These are phyloP conservation scores for Coregonus suidteri DNA, from an alignment of 2,797 vertebrate species.

Conservation along the genomic window DNA sequence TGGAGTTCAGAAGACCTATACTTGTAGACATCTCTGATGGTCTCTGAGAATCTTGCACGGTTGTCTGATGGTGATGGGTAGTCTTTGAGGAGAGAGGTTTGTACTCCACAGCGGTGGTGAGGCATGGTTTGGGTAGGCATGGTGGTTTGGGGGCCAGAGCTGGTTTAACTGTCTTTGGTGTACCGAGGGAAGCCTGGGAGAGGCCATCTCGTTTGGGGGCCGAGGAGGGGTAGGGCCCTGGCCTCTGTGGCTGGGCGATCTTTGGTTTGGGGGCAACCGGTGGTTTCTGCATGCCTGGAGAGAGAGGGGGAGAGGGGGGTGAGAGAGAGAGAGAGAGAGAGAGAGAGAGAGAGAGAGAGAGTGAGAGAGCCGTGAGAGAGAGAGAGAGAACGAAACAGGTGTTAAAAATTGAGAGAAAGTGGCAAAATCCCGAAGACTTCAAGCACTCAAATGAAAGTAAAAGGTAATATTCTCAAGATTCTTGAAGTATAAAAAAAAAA, in stretches of 20 bases:
- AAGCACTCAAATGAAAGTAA: neutral
- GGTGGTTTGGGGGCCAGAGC: constrained; percentile 70
- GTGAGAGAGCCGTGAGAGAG: neutral
- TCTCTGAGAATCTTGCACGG: constrained; percentile 53
- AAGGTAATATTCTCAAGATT: neutral
- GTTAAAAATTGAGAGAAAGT: neutral
- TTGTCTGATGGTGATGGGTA: constrained; percentile 52
- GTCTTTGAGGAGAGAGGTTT: constrained; percentile 55
- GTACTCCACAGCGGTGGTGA: constrained; percentile 49
- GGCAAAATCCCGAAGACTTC: neutral
- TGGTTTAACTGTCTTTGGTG: constrained; percentile 80
- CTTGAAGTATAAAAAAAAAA: neutral
- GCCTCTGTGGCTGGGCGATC: constrained; percentile 68
- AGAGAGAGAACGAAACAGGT: neutral
- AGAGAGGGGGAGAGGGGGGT: constrained; percentile 7
- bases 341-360: constrained; percentile 17
- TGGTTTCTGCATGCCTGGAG: constrained; percentile 85
- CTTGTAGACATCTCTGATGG: constrained; percentile 53
- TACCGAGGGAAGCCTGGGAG: constrained; percentile 65
- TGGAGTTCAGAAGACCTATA: constrained; percentile 68
- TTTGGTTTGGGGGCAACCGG: constrained; percentile 94
- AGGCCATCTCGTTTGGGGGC: constrained; percentile 76
- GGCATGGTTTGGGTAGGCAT: too few relatives aligned
- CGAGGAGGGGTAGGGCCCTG: constrained; percentile 67
- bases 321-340: too few relatives aligned